Evolutionary conservation across 1,140 invertebrate species (phyloP), one percentile per base, ranked within the genome.

Genomic region (Drosophila burlai): DNA sequence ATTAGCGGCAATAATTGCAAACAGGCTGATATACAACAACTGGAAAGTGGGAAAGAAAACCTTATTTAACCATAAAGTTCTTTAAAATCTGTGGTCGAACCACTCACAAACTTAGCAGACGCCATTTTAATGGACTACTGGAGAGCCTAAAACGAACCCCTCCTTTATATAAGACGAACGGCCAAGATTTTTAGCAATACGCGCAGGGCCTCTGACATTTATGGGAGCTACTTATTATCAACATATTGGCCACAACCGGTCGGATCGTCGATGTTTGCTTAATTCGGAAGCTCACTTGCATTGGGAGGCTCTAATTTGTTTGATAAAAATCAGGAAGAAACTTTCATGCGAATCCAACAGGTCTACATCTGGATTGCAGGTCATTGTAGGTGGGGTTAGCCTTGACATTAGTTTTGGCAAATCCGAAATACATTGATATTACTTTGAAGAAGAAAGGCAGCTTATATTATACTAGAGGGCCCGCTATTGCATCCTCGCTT

Each of bases 41-140:
- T 92, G 13, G 4, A 38, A 55, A 16, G 18, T 5, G 15, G 2
- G 13, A 13, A 10, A 16, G 13, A 13, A 10, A 16, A 16, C 18
- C 16, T 16, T 24, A 9, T 16, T 38, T 6, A 24, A 0, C 2
- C 4, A 16, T 16, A 4, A 24, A n/a, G 8, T 10, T 34, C 24
- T 58, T 24, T 40, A 26, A 18, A 36, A 36, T n/a, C 2, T 1
- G 4, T 16, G 6, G 10, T 31, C 6, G 1, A 16, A 21, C n/a
- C 55, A 80, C 91, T 89, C 54, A 92, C 91, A 87, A 92, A 80
- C 76, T 92, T 92, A 26, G 82, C 80, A 47, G 87, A 82, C 1
- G 34, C 73, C 91, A 91, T 92, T 75, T 54, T 92, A 73, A 80
- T 77, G 74, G 76, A 45, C 81, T 71, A 92, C 91, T 92, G 85